Evolutionary conservation across 2,888 invertebrate species (phyloP).

Genomic region (Leptopilina myrica): DNA sequence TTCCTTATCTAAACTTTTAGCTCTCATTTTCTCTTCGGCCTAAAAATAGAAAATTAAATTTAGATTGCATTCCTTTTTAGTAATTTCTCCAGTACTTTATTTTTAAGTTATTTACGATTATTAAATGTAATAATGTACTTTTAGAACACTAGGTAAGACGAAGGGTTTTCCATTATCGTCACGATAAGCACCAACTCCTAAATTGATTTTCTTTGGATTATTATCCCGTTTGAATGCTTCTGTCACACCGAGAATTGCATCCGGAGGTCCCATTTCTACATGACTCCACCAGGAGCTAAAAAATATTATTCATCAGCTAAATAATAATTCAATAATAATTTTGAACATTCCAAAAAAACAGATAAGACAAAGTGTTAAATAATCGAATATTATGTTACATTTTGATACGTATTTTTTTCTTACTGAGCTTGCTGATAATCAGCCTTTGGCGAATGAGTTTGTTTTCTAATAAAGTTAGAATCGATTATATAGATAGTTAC

Average conservation of each 20-base stretch:
- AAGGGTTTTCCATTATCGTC: constrained; percentile 98
- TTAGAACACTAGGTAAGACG: constrained; percentile 91
- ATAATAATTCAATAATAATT: no score
- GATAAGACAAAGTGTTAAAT: no score
- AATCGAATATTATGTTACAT: no score
- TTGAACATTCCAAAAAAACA: no score
- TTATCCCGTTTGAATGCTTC: constrained; percentile 96
- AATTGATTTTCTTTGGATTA: constrained; percentile 96
- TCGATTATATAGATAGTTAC: constrained; percentile 47
- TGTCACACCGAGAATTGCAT: constrained; percentile 97
- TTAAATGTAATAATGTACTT: constrained; percentile 77
- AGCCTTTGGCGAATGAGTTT: not conserved
- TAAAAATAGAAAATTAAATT: constrained; percentile 70
- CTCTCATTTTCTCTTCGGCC: constrained; percentile 89
- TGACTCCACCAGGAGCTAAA: constrained; percentile 90
- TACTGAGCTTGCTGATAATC: no score
- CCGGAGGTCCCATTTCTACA: constrained; percentile 98
- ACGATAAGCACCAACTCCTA: constrained; percentile 97
- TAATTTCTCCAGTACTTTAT: not conserved
- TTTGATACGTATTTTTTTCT: no score
- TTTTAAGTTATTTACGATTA: not conserved
- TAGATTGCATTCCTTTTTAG: not conserved
- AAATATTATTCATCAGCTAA: not conserved
- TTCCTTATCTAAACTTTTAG: constrained; percentile 90
- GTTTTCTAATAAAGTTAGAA: not conserved